A percentile compares a stretch with the other conserved stretches of the same genome.
Conservation (phyloP, 2,113 vertebrate genomes). For the Tychaedon coryphoeus region DNA sequence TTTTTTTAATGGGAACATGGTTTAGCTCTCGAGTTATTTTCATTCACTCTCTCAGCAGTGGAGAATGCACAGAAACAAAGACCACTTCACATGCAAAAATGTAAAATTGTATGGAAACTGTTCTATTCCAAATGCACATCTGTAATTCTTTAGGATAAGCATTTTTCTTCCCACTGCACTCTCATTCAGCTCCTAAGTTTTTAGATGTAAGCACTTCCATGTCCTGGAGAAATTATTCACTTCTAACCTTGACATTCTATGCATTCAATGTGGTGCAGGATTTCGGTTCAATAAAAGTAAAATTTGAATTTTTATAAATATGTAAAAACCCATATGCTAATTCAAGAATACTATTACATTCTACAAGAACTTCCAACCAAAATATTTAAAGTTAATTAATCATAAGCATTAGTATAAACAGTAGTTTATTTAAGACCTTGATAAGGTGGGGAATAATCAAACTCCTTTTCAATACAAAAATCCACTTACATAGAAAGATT, state of each 20-base stretch:
- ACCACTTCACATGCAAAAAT: conserved; percentile 32
- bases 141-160: conserved; percentile 18
- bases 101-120: neutral
- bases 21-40: conserved; percentile 53
- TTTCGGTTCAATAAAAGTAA: neutral
- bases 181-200: neutral
- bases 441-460: conserved; percentile 26
- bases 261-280: neutral
- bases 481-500: conserved; percentile 45
- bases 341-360: neutral
- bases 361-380: neutral
- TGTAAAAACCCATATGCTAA: neutral
- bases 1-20: conserved; percentile 4
- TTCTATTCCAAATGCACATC: neutral
- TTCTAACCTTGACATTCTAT: neutral
- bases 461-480: conserved; percentile 46
- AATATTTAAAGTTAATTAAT: conserved; percentile 20
- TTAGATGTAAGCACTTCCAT: conserved; percentile 2
- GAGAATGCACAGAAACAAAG: conserved; percentile 50
- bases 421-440: neutral
- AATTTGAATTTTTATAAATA: neutral
- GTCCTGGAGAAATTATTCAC: neutral
- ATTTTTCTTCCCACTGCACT: neutral
- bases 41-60: conserved; percentile 23
- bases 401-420: neutral